Evolutionary conservation across 2,113 vertebrate genomes (phyloP), one percentile per base, ranked within the genome.

Genomic region (Barbus barbus): DNA sequence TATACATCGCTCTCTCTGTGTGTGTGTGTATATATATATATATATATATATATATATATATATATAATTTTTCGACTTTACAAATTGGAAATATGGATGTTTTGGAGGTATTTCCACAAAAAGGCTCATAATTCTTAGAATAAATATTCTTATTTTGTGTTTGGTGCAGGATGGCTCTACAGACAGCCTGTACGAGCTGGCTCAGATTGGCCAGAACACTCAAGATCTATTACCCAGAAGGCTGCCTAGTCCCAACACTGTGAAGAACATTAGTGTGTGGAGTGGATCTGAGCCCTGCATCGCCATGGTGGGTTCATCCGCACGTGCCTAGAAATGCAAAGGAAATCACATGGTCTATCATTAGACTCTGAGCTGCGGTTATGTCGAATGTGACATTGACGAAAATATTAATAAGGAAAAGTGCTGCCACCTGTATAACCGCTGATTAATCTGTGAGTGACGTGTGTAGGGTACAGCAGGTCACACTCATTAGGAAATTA

Each of bases 131-230:
- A 46, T 14, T 18, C n/a, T 46, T 3, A 16, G 14, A 16, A 16
- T 48, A 8, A 46, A 48, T 74, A 16, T 74, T 48, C 9, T 58
- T n/a, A 13, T 38, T 36, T n/a, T 36, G 5, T 58, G 33, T 78
- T 36, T 81, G 60, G 20, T 44, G 3, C 76, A 98, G 96, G 96
- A 96, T 53, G 96, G 96, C 33, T 98, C 96, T 9, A 95, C 94
- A 88, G 97, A 97, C 58, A 97, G 94, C 75, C 90, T 97, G 31
- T 97, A 97, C 84, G 94, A 97, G 85, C 95, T 95, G n/a, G 90
- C 93, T 36, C 87, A 93, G 87, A 86, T 91, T 24, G 89, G 86
- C n/a, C 86, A 87, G 65, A 89, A 89, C 48, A 48, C 88, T 11
- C 91, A 89, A 48, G 94, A 94, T 0, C 36, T 28, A 46, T 14